Base-by-base conservation (phyloP, 2,797 vertebrate genomes). In the Paedocypris micromegethes region DNA sequence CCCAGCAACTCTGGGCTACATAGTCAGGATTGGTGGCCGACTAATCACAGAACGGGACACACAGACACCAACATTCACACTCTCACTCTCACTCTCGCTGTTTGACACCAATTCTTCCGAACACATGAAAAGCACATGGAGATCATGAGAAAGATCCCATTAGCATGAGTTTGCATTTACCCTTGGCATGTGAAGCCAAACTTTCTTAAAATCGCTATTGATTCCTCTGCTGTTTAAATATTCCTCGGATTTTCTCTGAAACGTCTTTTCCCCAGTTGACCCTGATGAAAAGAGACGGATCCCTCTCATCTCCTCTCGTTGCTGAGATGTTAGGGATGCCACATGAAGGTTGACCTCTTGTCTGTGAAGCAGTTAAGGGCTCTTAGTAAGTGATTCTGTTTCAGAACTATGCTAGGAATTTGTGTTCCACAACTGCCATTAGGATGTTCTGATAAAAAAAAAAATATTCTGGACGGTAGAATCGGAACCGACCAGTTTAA, bases 221-320 rank as follows among this genome's bases (percentile, higher is more conserved):
- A 58, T 49, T 37, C 43, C 7, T 60, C 7, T 38, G 23, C n/a
- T n/a, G 5, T 54, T 23, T 44, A 41, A 6, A 9, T 41, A 41
- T 56, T 42, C 45, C 4, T 4, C 39, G 39, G 56, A 49, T 49
- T 37, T 39, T 53, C 9, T 43, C 1, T n/a, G 43, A 62, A 62
- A 51, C 9, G 3, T 50, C 3, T 42, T 61, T 47, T 4, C 40
- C 5, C 56, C 44, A 40, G 9, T 48, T 60, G 61, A 46, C 62
- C 57, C 40, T 43, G 52, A 62, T 52, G 50, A 60, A 45, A 37
- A 47, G 58, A 41, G 45, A 58, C 52, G 7, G 3, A 55, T 66
- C 47, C 8, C 3, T 68, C 56, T 59, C 48, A 41, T 66, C 56
- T 50, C 9, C 7, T 54, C 40, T 23, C 23, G 23, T 1, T 52